A percentile compares a stretch with the other conserved stretches of the same genome.
Evolutionary conservation across 2,113 vertebrate species (phyloP).

Genomic region (Motacilla tschutschensis): DNA sequence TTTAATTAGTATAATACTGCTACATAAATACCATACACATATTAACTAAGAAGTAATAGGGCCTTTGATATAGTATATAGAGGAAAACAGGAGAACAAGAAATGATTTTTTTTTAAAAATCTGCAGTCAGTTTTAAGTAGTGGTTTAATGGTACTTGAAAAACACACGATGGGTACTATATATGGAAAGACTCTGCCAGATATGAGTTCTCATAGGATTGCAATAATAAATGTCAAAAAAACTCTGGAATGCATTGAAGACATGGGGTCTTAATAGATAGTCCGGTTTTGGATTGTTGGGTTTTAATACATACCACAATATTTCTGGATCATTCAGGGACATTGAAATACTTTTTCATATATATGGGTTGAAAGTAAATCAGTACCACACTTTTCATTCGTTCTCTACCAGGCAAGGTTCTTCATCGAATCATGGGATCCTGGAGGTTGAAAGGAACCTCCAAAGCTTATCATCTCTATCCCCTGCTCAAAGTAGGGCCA

Average conservation of each 20-base stretch:
- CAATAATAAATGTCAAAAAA: neutral
- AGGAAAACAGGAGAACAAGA: neutral
- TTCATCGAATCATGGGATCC: neutral
- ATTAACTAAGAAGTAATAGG: neutral
- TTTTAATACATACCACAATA: neutral
- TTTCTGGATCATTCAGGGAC: neutral
- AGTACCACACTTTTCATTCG: neutral
- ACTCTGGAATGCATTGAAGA: neutral
- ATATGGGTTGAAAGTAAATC: neutral
- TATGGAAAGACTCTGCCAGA: neutral
- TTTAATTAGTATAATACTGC: neutral
- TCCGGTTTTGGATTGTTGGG: neutral
- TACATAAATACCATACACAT: neutral
- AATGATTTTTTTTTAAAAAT: neutral
- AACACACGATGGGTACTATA: neutral
- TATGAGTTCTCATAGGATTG: neutral
- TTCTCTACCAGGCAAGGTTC: neutral
- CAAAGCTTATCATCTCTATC: neutral
- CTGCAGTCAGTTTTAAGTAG: neutral
- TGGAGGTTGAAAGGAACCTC: neutral
- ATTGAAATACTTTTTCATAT: neutral
- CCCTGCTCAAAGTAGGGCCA: neutral
- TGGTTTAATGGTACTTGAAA: neutral
- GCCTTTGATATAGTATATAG: neutral
- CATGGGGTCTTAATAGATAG: neutral